Base-by-base conservation (phyloP, 1,140 invertebrate species). In the Gryon sp. region DNA sequence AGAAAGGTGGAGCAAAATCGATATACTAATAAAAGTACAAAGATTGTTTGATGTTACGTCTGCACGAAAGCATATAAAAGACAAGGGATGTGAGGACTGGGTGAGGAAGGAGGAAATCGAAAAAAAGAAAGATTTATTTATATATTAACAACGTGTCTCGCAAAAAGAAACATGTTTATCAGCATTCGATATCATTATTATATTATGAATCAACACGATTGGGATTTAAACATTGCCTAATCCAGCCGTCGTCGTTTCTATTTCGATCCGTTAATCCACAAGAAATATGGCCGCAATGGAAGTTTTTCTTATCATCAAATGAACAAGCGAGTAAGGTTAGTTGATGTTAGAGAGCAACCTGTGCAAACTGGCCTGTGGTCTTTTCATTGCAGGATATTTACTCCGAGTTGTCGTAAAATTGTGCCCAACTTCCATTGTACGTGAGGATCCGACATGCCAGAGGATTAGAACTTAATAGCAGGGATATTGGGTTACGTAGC, bases 391-490 rank as follows among this genome's bases (percentile, higher is more conserved):
- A 16, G n/a, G 18, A 18, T 66, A 46, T 76, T 74, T 66, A 55
- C 55, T 20, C 18, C 30, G 40, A 34, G 69, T 65, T 74, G 68
- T 77, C 76, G 78, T 78, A 77, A 80, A 82, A 68, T 78, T 55
- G 65, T 50, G 50, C 66, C 63, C 59, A 77, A 46, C 32, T 53
- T n/a, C 43, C 30, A 50, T 74, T 66, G 76, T 78, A 76, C 84
- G 83, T 84, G 84, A 82, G 83, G 55, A 60, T 46, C 38, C 30
- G 60, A 4, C 36, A 18, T 52, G 38, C 26, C 76, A 36, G 48
- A 62, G 82, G 83, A 84, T 86, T 86, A 84, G 68, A 45, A 78
- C 76, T 78, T 81, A 81, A 80, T 80, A 78, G 75, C 62, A 20
- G 11, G 70, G 59, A 73, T 78, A 79, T 79, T 63, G 62, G 26